phyloP scores from a whole-genome alignment of 1,140 invertebrate genomes.

The Plutomurus gul region DNA sequence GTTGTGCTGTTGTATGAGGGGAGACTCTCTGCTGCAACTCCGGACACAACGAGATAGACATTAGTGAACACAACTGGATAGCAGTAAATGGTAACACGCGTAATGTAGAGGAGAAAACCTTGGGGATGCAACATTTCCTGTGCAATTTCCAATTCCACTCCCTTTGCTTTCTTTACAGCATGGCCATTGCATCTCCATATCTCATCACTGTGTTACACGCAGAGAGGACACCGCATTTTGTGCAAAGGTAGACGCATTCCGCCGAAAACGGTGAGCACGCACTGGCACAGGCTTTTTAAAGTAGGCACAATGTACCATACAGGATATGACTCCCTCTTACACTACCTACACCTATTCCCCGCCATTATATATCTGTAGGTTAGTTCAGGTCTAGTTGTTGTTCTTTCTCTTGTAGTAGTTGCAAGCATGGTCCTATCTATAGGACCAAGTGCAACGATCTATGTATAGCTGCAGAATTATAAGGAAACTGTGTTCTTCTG shows the following conservation, averaged over 20 bases:
- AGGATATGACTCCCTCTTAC: no score
- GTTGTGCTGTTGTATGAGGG: not conserved
- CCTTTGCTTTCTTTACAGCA: constrained; percentile 19
- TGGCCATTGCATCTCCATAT: constrained; percentile 3
- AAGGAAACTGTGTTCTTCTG: not conserved
- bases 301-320: no score
- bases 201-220: no score
- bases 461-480: no score
- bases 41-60: not conserved
- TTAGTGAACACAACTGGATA: not conserved
- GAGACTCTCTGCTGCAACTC: no score
- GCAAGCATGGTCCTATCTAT: not conserved
- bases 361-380: no score
- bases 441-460: not conserved
- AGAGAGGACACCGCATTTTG: no score
- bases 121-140: not conserved
- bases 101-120: not conserved
- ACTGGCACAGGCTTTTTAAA: no score
- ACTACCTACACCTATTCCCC: no score
- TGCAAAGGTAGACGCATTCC: no score
- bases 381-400: no score
- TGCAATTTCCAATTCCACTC: not conserved
- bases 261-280: no score
- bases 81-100: not conserved
- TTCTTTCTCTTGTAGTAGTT: not conserved